Evolutionary conservation across 2,888 invertebrate species (phyloP).

Genomic region (Danaus chrysippus): DNA sequence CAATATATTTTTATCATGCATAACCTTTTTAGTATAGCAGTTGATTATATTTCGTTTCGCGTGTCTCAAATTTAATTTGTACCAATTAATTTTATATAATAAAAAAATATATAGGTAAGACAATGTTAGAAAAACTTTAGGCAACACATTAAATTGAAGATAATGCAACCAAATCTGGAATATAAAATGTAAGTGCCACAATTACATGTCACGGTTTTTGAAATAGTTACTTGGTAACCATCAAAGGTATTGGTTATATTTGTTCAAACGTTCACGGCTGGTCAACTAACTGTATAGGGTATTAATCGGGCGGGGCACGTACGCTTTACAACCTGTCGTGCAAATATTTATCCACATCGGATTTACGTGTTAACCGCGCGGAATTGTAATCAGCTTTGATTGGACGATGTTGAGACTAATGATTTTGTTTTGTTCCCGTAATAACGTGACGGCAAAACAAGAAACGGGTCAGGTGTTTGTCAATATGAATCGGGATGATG

Average conservation of each 20-base stretch:
- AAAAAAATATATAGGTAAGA: too few relatives aligned
- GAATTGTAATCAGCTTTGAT: conserved; percentile 75
- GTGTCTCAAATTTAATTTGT: too few relatives aligned
- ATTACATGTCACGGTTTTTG: too few relatives aligned
- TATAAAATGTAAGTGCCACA: too few relatives aligned
- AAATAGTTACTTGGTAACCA: conserved; percentile 1
- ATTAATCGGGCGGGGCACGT: conserved; percentile 65
- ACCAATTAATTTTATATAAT: too few relatives aligned
- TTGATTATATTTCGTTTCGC: too few relatives aligned
- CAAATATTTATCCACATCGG: conserved; percentile 76
- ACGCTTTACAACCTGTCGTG: conserved; percentile 71
- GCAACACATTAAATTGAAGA: too few relatives aligned
- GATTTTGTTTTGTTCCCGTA: conserved; percentile 32
- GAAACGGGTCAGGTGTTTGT: neutral
- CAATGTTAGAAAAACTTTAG: too few relatives aligned
- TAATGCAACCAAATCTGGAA: too few relatives aligned
- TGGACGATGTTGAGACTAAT: conserved; percentile 43
- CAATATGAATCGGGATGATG: neutral
- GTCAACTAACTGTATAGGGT: conserved; percentile 64
- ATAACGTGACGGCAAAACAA: conserved; percentile 5
- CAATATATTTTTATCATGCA: too few relatives aligned
- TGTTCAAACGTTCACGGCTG: conserved; percentile 39
- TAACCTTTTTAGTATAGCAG: too few relatives aligned
- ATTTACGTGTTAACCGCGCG: conserved; percentile 69
- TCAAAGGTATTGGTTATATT: conserved; percentile 25